Evolutionary conservation across 1,140 invertebrate genomes (phyloP), one percentile per base, ranked within the genome.

Genomic region (Philotrypesis tridentata): DNA sequence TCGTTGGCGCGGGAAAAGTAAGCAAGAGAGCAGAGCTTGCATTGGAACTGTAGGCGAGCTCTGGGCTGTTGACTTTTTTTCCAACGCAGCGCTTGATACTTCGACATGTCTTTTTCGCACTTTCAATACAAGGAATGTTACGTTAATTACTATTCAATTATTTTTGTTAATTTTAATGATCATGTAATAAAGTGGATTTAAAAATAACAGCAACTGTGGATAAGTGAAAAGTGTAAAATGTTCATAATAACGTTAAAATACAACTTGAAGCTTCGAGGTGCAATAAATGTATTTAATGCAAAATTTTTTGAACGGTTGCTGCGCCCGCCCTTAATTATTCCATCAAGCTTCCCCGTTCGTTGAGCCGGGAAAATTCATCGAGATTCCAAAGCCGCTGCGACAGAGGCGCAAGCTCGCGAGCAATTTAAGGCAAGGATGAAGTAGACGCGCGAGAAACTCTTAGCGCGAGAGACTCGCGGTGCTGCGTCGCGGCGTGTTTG

Each of bases 401-500:
- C 48, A 55, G 48, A n/a, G 23, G 14, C 43, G 43, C 21, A 74
- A 23, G 37, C 37, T 25, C 23, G 14, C 61, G 25, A 21, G 23
- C 23, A 72, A 67, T 74, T 80, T 74, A 25, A 72, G 78, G 33
- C 25, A 21, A 40, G 68, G 68, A 17, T 14, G 43, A 63, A 63
- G 23, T 33, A 60, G 6, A 9, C 29, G 68, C 9, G 27, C 40
- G 29, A 60, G 65, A 70, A 71, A 79, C 31, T 79, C 43, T 73
- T 65, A 55, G 29, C n/a, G 27, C 21, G 17, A 68, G 25, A 31
- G 25, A 11, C 43, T 61, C 78, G 37, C 37, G 37, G 9, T 9
- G 43, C 2, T 40, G 43, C 25, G 27, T 80, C 70, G 68, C 60
- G 78, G 78, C 55, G 21, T 80, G 78, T 81, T 81, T 81, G 79